Percentiles rank a stretch among this genome's conserved stretches.
Conservation (phyloP, 2,797 vertebrate genomes). For the Pipistrellus pipistrellus region DNA sequence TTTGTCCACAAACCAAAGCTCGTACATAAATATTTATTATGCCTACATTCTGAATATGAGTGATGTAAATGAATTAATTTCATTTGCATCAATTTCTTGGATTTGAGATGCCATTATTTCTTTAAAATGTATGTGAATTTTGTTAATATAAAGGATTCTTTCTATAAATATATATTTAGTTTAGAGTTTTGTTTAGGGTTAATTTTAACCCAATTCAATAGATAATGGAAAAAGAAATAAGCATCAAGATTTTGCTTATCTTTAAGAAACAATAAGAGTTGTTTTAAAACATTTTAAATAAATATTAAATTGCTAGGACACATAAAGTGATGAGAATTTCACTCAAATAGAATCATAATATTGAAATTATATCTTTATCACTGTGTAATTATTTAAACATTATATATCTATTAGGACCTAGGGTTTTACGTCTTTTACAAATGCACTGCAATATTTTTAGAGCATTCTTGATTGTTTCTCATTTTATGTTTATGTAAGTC, state of each 20-base stretch:
- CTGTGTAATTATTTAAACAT: constrained; percentile 27
- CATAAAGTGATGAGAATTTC: not conserved
- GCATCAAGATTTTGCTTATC: not conserved
- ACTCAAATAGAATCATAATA: not conserved
- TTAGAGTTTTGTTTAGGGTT: not conserved
- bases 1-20: not conserved
- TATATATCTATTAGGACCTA: not conserved
- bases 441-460: not conserved
- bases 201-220: not conserved
- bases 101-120: not conserved
- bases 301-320: not conserved
- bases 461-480: not conserved
- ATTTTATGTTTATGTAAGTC: not conserved
- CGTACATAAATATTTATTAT: not conserved
- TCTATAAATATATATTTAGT: not conserved
- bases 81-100: not conserved
- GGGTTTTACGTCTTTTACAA: not conserved
- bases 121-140: not conserved
- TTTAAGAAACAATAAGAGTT: not conserved
- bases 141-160: not conserved
- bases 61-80: not conserved
- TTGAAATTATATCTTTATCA: not conserved
- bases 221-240: not conserved
- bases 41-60: not conserved
- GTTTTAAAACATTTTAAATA: not conserved